Conservation (phyloP, 2,797 vertebrate species). For the Intellagama lesueurii region DNA sequence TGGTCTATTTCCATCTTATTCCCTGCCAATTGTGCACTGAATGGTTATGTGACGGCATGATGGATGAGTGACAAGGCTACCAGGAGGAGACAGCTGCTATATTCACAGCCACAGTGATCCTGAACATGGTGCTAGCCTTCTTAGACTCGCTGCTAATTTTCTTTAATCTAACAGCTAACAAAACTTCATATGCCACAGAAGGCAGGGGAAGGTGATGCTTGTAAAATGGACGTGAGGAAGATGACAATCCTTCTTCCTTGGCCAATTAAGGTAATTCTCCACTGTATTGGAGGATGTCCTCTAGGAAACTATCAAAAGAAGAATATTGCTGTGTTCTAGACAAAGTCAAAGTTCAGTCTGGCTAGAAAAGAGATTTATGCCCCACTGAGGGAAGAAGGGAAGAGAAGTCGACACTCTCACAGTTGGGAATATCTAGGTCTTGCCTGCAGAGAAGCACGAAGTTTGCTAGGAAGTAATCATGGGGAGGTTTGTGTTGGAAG, state of each 20-base stretch:
- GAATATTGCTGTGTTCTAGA: constrained; percentile 71
- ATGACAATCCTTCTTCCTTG: constrained; percentile 66
- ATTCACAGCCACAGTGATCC: constrained; percentile 68
- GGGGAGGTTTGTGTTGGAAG: constrained; percentile 67
- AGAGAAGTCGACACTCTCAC: constrained; percentile 69
- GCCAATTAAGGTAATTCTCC: constrained; percentile 75
- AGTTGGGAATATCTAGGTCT: constrained; percentile 73
- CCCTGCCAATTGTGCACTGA: constrained; percentile 78
- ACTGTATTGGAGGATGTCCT: constrained; percentile 70
- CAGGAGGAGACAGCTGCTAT: constrained; percentile 66
- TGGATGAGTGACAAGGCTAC: constrained; percentile 73
- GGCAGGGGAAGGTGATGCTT: constrained; percentile 26
- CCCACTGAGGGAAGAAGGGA: constrained; percentile 65
- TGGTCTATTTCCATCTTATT: constrained; percentile 81
- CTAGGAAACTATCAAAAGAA: constrained; percentile 71
- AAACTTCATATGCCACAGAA: constrained; percentile 56
- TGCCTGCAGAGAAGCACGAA: constrained; percentile 77
- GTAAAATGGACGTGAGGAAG: constrained; percentile 69
- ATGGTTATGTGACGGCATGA: constrained; percentile 77
- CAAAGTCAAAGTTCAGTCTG: constrained; percentile 74
- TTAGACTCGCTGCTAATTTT: constrained; percentile 72
- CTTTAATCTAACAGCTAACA: constrained; percentile 70
- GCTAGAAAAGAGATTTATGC: constrained; percentile 70
- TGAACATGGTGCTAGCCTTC: constrained; percentile 67
- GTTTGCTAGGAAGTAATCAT: constrained; percentile 67